Conservation (phyloP, 2,797 vertebrate species). For the Bradypus variegatus region DNA sequence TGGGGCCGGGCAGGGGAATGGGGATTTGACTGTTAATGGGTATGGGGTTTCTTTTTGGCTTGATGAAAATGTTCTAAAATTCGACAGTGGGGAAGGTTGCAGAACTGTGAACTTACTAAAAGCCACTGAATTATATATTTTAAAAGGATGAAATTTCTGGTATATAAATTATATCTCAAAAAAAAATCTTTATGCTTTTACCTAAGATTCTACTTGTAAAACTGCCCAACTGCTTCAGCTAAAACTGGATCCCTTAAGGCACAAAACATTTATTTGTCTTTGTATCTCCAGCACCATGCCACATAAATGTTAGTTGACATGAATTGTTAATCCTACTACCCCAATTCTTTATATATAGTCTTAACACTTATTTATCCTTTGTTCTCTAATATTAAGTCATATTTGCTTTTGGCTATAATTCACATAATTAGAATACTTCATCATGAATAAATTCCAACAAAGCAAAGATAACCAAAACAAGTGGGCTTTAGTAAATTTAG, state of each 20-base stretch:
- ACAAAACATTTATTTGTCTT: background rate
- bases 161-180: background rate
- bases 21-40: background rate
- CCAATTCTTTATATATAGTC: background rate
- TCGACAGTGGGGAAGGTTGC: background rate
- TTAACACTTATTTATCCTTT: background rate
- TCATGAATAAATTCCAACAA: background rate
- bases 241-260: conserved; percentile 6
- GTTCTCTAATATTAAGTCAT: background rate
- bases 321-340: background rate
- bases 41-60: background rate
- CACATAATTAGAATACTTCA: conserved; percentile 4
- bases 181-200: background rate
- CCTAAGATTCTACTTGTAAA: conserved; percentile 16
- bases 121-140: background rate
- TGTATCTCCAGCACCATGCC: background rate
- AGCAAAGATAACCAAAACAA: conserved; percentile 24
- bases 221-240: background rate
- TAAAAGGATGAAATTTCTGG: background rate
- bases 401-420: conserved; percentile 36
- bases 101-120: conserved; percentile 14
- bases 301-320: background rate
- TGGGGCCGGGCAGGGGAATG: background rate
- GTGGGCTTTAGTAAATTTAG: background rate
- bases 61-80: conserved; percentile 27